Percentiles rank a stretch among this genome's conserved stretches.
These are phyloP conservation scores for Porites cylindrica DNA, from an alignment of 92 coral and sea anemone genomes.

Conservation along the genomic window DNA sequence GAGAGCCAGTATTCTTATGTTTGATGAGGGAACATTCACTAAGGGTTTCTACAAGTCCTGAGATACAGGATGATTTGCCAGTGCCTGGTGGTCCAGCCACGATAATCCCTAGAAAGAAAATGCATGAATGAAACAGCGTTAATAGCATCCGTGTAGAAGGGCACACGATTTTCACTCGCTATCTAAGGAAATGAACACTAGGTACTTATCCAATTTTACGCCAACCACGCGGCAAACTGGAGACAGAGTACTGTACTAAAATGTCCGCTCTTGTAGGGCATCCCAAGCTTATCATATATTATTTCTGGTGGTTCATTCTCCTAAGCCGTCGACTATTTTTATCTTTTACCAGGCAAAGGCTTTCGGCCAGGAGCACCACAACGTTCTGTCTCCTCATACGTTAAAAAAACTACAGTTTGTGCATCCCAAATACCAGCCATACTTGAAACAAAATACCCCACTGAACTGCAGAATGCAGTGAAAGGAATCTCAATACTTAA, in stretches of 20 bases:
- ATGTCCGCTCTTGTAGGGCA: background rate
- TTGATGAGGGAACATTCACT: constrained; percentile 89
- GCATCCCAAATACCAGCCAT: too few species aligned
- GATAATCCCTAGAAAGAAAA: constrained; percentile 71
- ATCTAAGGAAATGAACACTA: too few species aligned
- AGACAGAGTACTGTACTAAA: background rate
- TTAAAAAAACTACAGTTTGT: too few species aligned
- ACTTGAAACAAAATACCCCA: too few species aligned
- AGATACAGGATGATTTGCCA: constrained; percentile 94
- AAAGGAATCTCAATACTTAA: too few species aligned
- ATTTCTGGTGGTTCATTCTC: too few species aligned
- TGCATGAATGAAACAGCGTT: background rate
- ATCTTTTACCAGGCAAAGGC: background rate
- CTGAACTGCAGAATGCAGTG: too few species aligned
- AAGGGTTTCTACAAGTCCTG: constrained; percentile 90
- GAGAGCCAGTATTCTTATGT: constrained; percentile 97
- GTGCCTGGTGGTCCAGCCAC: constrained; percentile 95
- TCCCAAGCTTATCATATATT: too few species aligned
- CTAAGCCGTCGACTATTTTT: too few species aligned
- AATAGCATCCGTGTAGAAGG: too few species aligned
- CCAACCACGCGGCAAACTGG: background rate
- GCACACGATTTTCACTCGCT: too few species aligned
- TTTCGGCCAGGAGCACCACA: background rate
- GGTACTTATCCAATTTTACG: too few species aligned
- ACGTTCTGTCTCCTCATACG: background rate